These are phyloP conservation scores for Antheraea pernyi DNA, from an alignment of 1,140 invertebrate species.

Conservation along the genomic window DNA sequence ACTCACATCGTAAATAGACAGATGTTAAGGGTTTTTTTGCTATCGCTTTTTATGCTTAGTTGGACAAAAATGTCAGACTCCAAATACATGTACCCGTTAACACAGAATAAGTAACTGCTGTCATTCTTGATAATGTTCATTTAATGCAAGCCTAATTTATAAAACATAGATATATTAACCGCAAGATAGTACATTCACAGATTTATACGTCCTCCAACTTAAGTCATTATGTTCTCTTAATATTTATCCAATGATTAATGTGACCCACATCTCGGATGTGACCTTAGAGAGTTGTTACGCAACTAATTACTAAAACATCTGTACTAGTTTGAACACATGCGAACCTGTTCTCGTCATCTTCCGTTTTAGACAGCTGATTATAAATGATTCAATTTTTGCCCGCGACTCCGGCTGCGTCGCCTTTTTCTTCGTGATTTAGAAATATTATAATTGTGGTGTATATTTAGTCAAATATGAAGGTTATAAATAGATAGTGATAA, in stretches of 20 bases:
- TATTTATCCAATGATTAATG: slow-evolving; percentile 2
- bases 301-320: slow-evolving; percentile 16
- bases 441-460: too few species aligned
- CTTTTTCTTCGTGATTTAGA: too few species aligned
- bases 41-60: too few species aligned
- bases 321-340: slow-evolving; percentile 5
- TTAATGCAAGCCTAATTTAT: not conserved
- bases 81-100: too few species aligned
- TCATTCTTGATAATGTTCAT: too few species aligned
- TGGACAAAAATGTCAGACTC: too few species aligned
- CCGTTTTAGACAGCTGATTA: slow-evolving; percentile 7
- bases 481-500: too few species aligned
- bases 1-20: too few species aligned
- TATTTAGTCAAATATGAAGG: too few species aligned
- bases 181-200: not conserved
- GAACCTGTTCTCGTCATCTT: slow-evolving; percentile 11
- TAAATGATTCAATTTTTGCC: not conserved
- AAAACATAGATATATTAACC: not conserved
- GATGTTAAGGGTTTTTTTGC: too few species aligned
- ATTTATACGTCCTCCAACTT: not conserved
- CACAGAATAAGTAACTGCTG: too few species aligned
- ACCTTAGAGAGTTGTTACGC: slow-evolving; percentile 5
- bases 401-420: not conserved
- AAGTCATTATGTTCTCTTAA: not conserved
- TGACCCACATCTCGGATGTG: slow-evolving; percentile 3